These are phyloP conservation scores for Thalassaphorura encarpata DNA, from an alignment of 1,140 invertebrate species.

Conservation along the genomic window DNA sequence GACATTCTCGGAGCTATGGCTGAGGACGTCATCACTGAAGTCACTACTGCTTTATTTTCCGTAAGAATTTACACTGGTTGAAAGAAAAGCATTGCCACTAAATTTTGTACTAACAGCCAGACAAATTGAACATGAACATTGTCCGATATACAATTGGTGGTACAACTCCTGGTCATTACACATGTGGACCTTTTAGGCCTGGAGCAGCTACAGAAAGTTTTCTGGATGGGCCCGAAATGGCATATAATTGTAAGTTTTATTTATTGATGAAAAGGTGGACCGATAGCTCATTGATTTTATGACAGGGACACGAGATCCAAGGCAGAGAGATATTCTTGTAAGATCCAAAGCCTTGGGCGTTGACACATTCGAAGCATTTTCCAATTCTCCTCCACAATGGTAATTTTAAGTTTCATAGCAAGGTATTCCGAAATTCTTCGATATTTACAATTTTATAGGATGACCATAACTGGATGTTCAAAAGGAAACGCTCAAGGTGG, in stretches of 20 bases:
- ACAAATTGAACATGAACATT: slow-evolving; percentile 27
- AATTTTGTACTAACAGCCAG: slow-evolving; percentile 16
- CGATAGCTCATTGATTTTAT: not conserved
- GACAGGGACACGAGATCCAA: slow-evolving; percentile 18
- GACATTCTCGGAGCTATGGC: slow-evolving; percentile 25
- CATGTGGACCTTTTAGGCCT: slow-evolving; percentile 16
- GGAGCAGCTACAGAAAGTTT: slow-evolving; percentile 27
- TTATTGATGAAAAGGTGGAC: too few species aligned
- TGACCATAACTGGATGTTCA: slow-evolving; percentile 28
- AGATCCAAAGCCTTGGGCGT: slow-evolving; percentile 18
- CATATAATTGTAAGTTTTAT: slow-evolving; percentile 26
- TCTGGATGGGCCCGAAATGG: slow-evolving; percentile 15
- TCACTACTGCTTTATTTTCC: slow-evolving; percentile 22
- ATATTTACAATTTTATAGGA: slow-evolving; percentile 9
- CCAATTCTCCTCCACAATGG: slow-evolving; percentile 28
- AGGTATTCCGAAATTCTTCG: not conserved
- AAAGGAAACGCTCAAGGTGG: slow-evolving; percentile 24
- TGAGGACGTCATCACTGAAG: slow-evolving; percentile 18
- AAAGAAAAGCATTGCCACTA: not conserved
- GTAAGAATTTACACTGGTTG: slow-evolving; percentile 11
- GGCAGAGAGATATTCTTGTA: slow-evolving; percentile 13
- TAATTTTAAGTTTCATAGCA: not conserved
- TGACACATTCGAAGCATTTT: slow-evolving; percentile 29
- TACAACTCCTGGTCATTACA: slow-evolving; percentile 17
- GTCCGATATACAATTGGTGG: slow-evolving; percentile 28